phyloP scores from a whole-genome alignment of 2,888 invertebrate genomes.

The Plebejus anna region DNA sequence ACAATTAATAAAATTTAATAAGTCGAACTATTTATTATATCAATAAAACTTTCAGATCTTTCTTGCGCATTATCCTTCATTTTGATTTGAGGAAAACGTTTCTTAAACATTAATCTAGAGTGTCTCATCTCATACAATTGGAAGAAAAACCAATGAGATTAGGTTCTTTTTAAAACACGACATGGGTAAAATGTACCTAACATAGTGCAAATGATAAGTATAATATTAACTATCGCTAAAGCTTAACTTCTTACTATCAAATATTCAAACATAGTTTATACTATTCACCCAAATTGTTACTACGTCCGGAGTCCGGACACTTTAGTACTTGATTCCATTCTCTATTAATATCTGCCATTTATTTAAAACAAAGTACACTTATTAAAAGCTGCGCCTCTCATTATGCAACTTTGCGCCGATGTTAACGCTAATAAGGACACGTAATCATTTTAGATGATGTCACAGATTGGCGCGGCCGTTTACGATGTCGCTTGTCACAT shows the following conservation, averaged over 20 bases:
- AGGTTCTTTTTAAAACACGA: too few species aligned
- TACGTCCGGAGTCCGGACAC: too few species aligned
- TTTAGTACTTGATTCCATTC: background rate
- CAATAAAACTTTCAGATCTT: conserved; percentile 24
- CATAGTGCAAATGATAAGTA: too few species aligned
- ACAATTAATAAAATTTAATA: conserved; percentile 25
- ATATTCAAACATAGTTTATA: too few species aligned
- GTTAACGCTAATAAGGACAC: conserved; percentile 33
- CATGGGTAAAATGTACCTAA: too few species aligned
- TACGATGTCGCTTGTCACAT: conserved; percentile 34
- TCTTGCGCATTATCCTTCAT: background rate
- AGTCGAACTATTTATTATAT: conserved; percentile 22
- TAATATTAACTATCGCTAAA: too few species aligned
- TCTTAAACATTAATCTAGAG: background rate
- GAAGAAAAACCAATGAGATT: background rate
- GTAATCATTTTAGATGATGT: conserved; percentile 35
- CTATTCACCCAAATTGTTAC: too few species aligned
- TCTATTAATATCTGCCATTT: background rate
- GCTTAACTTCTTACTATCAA: too few species aligned
- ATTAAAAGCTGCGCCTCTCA: background rate
- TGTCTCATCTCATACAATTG: background rate
- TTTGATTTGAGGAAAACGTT: background rate
- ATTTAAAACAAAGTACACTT: background rate
- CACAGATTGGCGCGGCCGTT: conserved; percentile 36
- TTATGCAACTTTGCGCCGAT: conserved; percentile 8